These are phyloP conservation scores for Silurus meridionalis DNA, from an alignment of 2,113 vertebrate genomes.

Conservation along the genomic window DNA sequence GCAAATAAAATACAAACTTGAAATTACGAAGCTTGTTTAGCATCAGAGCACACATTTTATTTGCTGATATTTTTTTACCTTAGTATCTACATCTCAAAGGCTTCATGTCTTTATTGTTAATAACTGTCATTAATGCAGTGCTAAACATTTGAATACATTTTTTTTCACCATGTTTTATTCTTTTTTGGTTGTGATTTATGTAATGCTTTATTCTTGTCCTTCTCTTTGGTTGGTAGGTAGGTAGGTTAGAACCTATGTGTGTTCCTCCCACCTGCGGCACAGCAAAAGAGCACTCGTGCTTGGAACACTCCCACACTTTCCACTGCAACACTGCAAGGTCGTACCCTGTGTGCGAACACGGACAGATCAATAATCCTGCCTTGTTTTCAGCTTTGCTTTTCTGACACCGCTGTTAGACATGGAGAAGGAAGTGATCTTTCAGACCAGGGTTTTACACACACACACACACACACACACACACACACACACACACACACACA, in stretches of 20 bases:
- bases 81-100: neutral
- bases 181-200: neutral
- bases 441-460: neutral
- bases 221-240: conserved; percentile 5
- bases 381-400: conserved; percentile 8
- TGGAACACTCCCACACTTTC: conserved; percentile 10
- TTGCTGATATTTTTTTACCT: neutral
- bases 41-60: neutral
- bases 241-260: neutral
- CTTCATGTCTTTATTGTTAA: neutral
- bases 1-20: too few species aligned
- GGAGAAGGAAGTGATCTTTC: neutral
- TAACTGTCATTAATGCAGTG: neutral
- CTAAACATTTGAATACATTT: neutral
- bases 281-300: conserved; percentile 20
- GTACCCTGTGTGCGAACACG: neutral
- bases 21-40: neutral
- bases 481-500: conserved; percentile 5
- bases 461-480: conserved; percentile 4
- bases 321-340: conserved; percentile 8
- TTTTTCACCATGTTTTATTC: neutral
- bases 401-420: conserved; percentile 6
- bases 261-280: neutral
- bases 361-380: conserved; percentile 26
- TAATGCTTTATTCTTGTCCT: conserved; percentile 18